Conservation (phyloP, 2,888 invertebrate genomes). For the Eretmocerus hayati region DNA sequence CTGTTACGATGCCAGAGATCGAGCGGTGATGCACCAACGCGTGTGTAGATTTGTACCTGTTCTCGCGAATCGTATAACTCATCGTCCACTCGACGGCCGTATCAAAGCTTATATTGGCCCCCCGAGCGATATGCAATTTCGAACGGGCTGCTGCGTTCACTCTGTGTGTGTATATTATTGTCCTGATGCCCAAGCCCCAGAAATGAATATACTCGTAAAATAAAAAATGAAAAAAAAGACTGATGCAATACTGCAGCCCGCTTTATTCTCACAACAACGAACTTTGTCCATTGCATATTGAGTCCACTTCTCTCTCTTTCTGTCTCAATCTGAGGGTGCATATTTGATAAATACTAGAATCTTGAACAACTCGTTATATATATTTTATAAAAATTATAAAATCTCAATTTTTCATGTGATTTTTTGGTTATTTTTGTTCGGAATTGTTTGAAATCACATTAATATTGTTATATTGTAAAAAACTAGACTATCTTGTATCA, state of each 20-base stretch:
- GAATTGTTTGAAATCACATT: too few relatives aligned
- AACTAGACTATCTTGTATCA: too few relatives aligned
- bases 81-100: conserved; percentile 18
- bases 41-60: conserved; percentile 13
- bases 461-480: too few relatives aligned
- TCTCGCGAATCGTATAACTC: conserved; percentile 18
- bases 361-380: too few relatives aligned
- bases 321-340: background rate
- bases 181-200: conserved; percentile 3
- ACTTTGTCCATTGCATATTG: too few relatives aligned
- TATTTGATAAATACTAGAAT: background rate
- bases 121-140: conserved; percentile 20
- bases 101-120: conserved; percentile 22
- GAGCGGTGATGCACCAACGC: too few relatives aligned
- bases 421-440: too few relatives aligned
- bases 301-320: background rate
- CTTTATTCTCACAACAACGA: too few relatives aligned
- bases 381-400: too few relatives aligned
- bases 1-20: conserved; percentile 6
- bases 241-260: too few relatives aligned
- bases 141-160: conserved; percentile 2
- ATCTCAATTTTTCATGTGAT: too few relatives aligned
- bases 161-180: background rate
- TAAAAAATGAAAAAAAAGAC: conserved; percentile 2
- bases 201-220: background rate